Evolutionary conservation across 64 coral and sea anemone species (phyloP), one percentile per base, ranked within the genome.

Genomic region (Pachyseris speciosa): DNA sequence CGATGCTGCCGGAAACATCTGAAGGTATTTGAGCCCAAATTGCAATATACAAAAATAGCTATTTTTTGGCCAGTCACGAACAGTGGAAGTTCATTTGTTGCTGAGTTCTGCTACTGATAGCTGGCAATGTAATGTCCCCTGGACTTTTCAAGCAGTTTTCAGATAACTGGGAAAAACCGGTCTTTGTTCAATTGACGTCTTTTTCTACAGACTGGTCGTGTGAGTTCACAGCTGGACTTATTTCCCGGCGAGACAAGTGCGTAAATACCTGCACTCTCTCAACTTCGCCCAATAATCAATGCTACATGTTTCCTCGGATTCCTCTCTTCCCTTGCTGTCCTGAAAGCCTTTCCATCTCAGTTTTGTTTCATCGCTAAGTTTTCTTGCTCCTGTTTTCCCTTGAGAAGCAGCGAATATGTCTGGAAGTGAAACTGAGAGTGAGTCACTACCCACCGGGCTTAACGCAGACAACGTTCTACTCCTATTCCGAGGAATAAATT

Each of bases 211-310:
- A n/a, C n/a, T n/a, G n/a, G n/a, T n/a, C n/a, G n/a, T n/a, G n/a
- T n/a, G n/a, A n/a, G n/a, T n/a, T n/a, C n/a, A n/a, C n/a, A n/a
- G n/a, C n/a, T n/a, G n/a, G n/a, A n/a, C n/a, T n/a, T 47, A 57
- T 36, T 69, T 37, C 30, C 37, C 4, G 1, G 2, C 37, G 7
- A 19, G 20, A 38, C 11, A 34, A 34, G 25, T 13, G 33, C 69
- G 69, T n/a, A 72, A 72, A 75, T 75, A 77, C 17, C 74, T 49
- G 53, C 74, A 77, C 25, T 52, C 32, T 36, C 47, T 30, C 33
- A 77, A 49, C 25, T 77, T 44, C 28, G 15, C 53, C 74, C 74
- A 77, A 27, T 77, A 29, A 36, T 69, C 32, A 19, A 38, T 37
- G 13, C 30, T 11, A 69, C 66, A 69, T 6, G 16, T 77, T 9